Conservation (phyloP, 2,113 vertebrate genomes). For the Turdus rufiventris region DNA sequence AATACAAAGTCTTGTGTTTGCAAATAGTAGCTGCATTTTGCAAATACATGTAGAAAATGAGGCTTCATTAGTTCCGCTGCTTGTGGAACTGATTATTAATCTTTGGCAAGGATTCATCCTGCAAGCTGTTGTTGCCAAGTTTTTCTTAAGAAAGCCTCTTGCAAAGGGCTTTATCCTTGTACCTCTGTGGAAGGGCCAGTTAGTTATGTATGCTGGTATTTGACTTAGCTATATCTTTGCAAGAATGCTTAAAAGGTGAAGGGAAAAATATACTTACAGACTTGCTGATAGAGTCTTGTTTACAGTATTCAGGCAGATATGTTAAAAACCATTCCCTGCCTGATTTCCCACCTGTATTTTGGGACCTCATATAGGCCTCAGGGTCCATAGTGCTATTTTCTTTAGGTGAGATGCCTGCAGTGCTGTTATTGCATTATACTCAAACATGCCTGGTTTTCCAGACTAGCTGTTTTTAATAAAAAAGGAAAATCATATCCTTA, state of each 20-base stretch:
- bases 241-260: conserved; percentile 1
- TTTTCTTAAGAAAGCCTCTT: conserved; percentile 27
- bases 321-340: background rate
- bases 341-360: background rate
- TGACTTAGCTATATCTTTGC: conserved; percentile 1
- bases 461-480: conserved; percentile 10
- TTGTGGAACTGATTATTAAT: conserved; percentile 36
- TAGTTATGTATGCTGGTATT: background rate
- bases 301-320: background rate
- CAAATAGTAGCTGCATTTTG: conserved; percentile 5
- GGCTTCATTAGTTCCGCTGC: background rate
- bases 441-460: background rate
- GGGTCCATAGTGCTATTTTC: background rate
- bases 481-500: conserved; percentile 35
- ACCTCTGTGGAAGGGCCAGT: background rate
- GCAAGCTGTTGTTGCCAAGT: background rate
- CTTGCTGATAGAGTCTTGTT: background rate
- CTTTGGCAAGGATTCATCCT: conserved; percentile 17
- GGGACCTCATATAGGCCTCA: background rate
- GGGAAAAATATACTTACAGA: background rate
- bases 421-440: background rate
- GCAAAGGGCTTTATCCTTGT: conserved; percentile 16
- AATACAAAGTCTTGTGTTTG: background rate
- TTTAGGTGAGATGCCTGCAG: background rate
- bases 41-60: background rate